A percentile compares a stretch with the other conserved stretches of the same genome.
phyloP scores from a whole-genome alignment of 1,140 invertebrate genomes.

The Brevipalpus yothersi region DNA sequence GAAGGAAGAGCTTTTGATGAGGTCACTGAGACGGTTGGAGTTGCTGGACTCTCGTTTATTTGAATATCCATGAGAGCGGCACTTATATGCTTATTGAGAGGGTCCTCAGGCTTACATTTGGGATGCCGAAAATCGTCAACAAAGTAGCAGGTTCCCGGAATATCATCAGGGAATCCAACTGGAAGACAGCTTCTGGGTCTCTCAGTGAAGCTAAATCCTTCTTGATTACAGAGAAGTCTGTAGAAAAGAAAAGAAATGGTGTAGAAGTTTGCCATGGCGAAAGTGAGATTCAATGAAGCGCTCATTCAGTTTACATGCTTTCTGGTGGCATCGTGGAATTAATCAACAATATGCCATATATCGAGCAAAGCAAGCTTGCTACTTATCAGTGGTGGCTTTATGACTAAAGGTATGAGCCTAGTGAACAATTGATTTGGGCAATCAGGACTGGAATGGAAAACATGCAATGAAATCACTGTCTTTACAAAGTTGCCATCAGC shows the following conservation, averaged over 20 bases:
- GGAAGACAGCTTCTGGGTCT: conserved; percentile 50
- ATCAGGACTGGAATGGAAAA: no score
- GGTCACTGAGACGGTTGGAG: neutral
- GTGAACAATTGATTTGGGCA: no score
- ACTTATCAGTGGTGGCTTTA: no score
- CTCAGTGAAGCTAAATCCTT: conserved; percentile 48
- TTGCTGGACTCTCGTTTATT: neutral
- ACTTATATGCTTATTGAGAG: conserved; percentile 8
- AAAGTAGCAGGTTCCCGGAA: conserved; percentile 59
- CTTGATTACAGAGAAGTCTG: conserved; percentile 43
- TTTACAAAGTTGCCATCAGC: no score
- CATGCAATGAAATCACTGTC: no score
- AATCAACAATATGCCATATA: no score
- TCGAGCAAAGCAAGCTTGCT: no score
- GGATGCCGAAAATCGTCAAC: conserved; percentile 50
- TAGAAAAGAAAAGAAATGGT: conserved; percentile 1
- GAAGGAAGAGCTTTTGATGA: neutral
- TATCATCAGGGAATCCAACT: conserved; percentile 50
- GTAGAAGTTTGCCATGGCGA: no score
- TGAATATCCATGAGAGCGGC: conserved; percentile 8
- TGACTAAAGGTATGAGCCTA: no score
- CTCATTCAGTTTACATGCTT: no score
- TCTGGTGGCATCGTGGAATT: no score
- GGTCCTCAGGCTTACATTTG: conserved; percentile 19
- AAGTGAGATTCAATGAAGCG: no score